Conservation (phyloP, 2,797 vertebrate species). For the Pampus argenteus region DNA sequence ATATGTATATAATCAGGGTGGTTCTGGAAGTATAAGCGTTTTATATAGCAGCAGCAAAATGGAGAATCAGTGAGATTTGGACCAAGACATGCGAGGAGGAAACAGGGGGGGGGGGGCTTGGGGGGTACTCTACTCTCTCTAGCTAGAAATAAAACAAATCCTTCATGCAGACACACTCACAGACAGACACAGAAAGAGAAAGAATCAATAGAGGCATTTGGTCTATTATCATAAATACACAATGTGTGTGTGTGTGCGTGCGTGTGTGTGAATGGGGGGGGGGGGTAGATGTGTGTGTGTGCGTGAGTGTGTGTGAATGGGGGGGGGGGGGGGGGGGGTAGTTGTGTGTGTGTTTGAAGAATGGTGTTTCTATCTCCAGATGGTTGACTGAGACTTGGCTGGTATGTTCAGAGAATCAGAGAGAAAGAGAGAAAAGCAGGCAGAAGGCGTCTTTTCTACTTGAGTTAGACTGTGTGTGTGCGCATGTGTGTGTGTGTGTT, state of each 20-base stretch:
- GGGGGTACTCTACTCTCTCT: no score
- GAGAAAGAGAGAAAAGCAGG: constrained; percentile 74
- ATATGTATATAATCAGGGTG: neutral
- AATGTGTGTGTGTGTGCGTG: constrained; percentile 35
- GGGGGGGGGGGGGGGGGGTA: no score
- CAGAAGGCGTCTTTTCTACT: constrained; percentile 75
- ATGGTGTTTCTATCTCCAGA: constrained; percentile 74
- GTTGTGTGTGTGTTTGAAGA: constrained; percentile 64
- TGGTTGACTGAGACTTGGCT: constrained; percentile 80
- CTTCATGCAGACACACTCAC: constrained; percentile 36
- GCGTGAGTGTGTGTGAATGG: constrained; percentile 44
- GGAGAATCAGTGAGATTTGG: constrained; percentile 9
- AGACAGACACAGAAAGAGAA: constrained; percentile 62
- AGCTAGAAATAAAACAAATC: constrained; percentile 44
- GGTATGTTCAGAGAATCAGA: constrained; percentile 74
- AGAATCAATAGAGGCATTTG: constrained; percentile 85
- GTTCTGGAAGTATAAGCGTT: neutral
- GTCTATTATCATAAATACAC: constrained; percentile 84
- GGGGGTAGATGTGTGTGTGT: constrained; percentile 14
- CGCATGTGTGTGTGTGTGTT: constrained; percentile 48
- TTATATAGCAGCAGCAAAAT: neutral
- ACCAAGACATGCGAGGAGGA: constrained; percentile 40
- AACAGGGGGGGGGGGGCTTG: constrained; percentile 31
- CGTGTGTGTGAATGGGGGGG: constrained; percentile 12
- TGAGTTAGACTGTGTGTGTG: constrained; percentile 62